phyloP scores from a whole-genome alignment of 2,797 vertebrate species.

The Benthosema pterotum region DNA sequence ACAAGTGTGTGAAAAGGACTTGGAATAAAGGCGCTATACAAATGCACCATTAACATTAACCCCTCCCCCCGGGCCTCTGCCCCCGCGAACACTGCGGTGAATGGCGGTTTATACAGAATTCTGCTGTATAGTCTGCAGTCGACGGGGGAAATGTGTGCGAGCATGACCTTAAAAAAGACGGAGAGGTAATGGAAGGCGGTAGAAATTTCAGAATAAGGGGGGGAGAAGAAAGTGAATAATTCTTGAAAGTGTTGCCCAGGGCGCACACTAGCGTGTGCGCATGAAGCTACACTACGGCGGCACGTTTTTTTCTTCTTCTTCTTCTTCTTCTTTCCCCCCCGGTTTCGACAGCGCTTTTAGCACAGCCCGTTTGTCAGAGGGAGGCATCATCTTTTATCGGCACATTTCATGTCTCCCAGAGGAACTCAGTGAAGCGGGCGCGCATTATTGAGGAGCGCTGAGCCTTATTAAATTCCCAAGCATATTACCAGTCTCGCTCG shows the following conservation, averaged over 20 bases:
- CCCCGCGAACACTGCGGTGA: constrained; percentile 36
- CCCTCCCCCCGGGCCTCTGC: background rate
- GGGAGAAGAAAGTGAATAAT: constrained; percentile 65
- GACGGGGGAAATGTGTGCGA: constrained; percentile 24
- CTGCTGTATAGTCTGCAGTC: constrained; percentile 30
- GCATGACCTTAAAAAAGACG: constrained; percentile 53
- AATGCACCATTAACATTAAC: constrained; percentile 4
- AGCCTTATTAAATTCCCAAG: constrained; percentile 85
- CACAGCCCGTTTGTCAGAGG: constrained; percentile 70
- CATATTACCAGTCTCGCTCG: constrained; percentile 76
- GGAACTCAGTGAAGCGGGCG: constrained; percentile 76
- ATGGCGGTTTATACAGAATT: constrained; percentile 38
- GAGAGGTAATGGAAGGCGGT: constrained; percentile 40
- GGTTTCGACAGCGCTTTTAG: constrained; percentile 53
- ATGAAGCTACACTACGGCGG: constrained; percentile 38
- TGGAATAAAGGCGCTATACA: too few relatives aligned
- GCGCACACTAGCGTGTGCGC: constrained; percentile 65
- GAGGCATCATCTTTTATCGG: constrained; percentile 76
- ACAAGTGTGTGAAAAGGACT: too few relatives aligned
- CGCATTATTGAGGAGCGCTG: constrained; percentile 80
- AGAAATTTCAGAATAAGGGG: constrained; percentile 49
- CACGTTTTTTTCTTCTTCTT: constrained; percentile 31
- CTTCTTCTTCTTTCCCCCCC: constrained; percentile 2
- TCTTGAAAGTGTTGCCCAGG: constrained; percentile 67
- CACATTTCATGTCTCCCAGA: constrained; percentile 75